These are phyloP conservation scores for Melopsittacus undulatus DNA, from an alignment of 2,797 vertebrate genomes.

Conservation along the genomic window DNA sequence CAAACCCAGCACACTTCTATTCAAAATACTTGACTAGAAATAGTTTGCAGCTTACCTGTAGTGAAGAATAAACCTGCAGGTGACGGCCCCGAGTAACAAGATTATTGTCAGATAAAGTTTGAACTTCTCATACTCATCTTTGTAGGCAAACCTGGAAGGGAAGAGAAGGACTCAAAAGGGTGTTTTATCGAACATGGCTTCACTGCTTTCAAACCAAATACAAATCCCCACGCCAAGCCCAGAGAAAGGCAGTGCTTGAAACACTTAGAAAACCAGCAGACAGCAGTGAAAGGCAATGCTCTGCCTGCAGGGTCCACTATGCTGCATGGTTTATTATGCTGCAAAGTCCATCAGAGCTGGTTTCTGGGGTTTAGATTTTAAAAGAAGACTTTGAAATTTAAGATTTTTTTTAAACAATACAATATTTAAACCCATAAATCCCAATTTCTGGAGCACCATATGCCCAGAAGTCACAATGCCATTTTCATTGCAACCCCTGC, in stretches of 20 bases:
- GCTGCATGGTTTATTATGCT: neutral
- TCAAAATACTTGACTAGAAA: neutral
- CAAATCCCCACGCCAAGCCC: neutral
- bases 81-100: slow-evolving; percentile 91
- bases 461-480: neutral
- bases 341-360: neutral
- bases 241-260: neutral
- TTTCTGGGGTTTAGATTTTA: neutral
- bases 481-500: neutral
- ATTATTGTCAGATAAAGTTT: slow-evolving; percentile 98
- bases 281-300: rapidly evolving
- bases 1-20: neutral
- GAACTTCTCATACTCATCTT: slow-evolving; percentile 99
- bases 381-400: neutral
- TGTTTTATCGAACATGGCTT: neutral
- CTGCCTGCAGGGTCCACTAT: neutral
- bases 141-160: slow-evolving; percentile 91
- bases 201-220: neutral
- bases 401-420: neutral
- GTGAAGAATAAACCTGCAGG: slow-evolving; percentile 93
- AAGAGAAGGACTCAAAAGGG: neutral
- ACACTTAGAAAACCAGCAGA: neutral
- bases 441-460: neutral
- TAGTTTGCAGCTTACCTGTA: slow-evolving; percentile 83
- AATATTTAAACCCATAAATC: neutral